These are phyloP conservation scores for Chionis minor DNA, from an alignment of 2,113 vertebrate genomes.

Conservation along the genomic window DNA sequence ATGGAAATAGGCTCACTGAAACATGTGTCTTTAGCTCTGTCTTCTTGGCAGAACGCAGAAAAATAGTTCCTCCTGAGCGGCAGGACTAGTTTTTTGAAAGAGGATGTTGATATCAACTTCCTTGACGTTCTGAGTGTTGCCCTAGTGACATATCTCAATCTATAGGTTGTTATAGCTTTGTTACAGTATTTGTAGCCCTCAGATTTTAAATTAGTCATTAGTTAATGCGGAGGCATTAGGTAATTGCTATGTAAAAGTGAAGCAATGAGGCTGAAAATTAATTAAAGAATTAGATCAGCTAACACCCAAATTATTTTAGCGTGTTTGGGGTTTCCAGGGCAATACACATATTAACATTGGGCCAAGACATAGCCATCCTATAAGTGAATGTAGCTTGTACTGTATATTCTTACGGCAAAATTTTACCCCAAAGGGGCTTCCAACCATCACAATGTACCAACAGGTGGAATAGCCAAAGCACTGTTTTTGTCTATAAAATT, in stretches of 20 bases:
- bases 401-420: background rate
- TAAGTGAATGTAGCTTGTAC: background rate
- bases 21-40: background rate
- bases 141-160: background rate
- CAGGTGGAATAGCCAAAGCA: background rate
- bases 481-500: background rate
- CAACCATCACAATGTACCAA: background rate
- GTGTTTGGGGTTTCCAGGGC: background rate
- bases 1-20: background rate
- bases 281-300: background rate
- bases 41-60: background rate
- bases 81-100: background rate
- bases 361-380: background rate
- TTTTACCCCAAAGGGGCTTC: background rate
- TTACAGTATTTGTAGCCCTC: background rate
- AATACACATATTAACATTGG: background rate
- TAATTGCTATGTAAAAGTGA: background rate
- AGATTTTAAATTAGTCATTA: background rate
- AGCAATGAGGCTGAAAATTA: background rate
- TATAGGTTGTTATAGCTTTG: background rate
- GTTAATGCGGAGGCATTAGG: background rate
- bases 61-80: background rate
- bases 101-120: background rate
- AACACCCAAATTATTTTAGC: background rate
- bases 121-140: background rate